These are phyloP conservation scores for Acanthacorydalis orientalis DNA, from an alignment of 2,888 invertebrate genomes.

Conservation along the genomic window DNA sequence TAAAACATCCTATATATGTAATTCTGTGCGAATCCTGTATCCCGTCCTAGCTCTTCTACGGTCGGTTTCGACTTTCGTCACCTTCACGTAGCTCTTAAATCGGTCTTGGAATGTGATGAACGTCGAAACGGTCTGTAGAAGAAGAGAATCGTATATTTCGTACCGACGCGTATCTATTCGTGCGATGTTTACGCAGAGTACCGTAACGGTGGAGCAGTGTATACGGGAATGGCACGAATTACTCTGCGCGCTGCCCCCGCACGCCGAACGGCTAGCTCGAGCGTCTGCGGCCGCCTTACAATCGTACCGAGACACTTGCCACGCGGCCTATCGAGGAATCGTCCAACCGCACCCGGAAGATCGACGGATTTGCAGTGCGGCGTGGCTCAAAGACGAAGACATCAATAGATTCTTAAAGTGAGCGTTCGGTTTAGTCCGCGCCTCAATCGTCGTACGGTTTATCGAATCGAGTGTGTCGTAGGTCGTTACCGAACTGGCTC, in stretches of 20 bases:
- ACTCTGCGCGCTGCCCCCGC: slow-evolving; percentile 53
- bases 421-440: slow-evolving; percentile 17
- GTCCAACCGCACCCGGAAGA: slow-evolving; percentile 66
- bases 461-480: slow-evolving; percentile 17
- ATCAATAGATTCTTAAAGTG: slow-evolving; percentile 82
- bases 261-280: slow-evolving; percentile 56
- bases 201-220: slow-evolving; percentile 51
- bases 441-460: no score
- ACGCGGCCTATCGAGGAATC: slow-evolving; percentile 54
- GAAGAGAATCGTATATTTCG: no score
- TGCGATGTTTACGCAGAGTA: slow-evolving; percentile 38
- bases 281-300: slow-evolving; percentile 52
- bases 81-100: no score
- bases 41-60: no score
- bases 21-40: no score
- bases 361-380: slow-evolving; percentile 61
- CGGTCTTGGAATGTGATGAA: no score
- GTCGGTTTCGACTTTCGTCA: no score
- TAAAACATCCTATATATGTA: no score
- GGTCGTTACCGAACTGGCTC: slow-evolving; percentile 65
- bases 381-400: slow-evolving; percentile 89
- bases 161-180: no score
- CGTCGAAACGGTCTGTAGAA: no score
- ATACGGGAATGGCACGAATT: slow-evolving; percentile 48
- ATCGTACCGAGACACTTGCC: slow-evolving; percentile 58